Base-by-base conservation (phyloP, 2,797 vertebrate genomes). In the Bradypodion ventrale region DNA sequence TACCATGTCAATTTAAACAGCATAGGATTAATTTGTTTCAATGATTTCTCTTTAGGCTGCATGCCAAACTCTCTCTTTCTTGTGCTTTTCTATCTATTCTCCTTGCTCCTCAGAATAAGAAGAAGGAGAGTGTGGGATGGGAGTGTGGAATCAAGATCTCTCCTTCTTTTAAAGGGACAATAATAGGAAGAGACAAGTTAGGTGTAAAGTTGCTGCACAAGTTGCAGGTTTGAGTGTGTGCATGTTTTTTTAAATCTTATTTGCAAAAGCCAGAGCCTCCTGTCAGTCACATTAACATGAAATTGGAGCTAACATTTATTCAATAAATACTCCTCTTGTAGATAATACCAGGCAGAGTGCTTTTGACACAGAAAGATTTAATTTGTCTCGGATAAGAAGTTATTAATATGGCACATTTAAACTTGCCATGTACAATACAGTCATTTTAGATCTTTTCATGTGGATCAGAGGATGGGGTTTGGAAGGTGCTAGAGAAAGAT, bases 11-110 rank as follows among this genome's bases (percentile, higher is more conserved):
- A 97, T 99, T 98, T 98, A 97, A 98, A 98, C 95, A 97, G 97
- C 97, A 97, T 97, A 97, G 96, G 97, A 98, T 98, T 98, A 97
- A 99, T 99, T 98, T 98, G 97, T 98, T 97, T 98, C 97, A 98
- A 98, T 98, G 97, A 98, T 98, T 97, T 97, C 96, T 97, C 97
- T 97, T 97, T 97, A 97, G 97, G 97, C 97, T 94, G 96, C 96
- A 97, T 96, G 97, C 97, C 97, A 98, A 96, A 93, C 95, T 91
- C 8, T 42, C 25, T 25, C 68, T 56, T 74, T 32, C 7, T 68
- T 29, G 37, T 59, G 73, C 68, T 93, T 94, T 56, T 93, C 93
- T 95, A 75, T 94, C 93, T 95, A 88, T 94, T 85, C 92, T 88
- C 93, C 92, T 5, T 93, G 91, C 89, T 97, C 95, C 95, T 95